Conservation (phyloP, 1,140 invertebrate genomes). For the Teleogryllus occipitalis region DNA sequence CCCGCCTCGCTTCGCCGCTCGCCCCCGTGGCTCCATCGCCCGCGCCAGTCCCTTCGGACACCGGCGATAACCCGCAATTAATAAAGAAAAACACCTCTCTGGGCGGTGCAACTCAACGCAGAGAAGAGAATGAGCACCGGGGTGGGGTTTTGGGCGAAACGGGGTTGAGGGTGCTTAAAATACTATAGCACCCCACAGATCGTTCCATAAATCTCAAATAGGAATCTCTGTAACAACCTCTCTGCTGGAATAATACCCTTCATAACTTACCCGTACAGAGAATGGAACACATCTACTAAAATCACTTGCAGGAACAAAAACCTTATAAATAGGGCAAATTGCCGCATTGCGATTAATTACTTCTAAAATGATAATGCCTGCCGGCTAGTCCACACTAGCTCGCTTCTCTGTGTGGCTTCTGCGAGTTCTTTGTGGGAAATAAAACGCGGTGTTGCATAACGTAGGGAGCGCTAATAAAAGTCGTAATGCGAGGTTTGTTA, state of each 20-base stretch:
- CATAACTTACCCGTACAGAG: neutral
- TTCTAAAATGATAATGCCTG: neutral
- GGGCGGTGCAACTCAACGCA: neutral
- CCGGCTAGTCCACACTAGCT: neutral
- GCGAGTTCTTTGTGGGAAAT: conserved; percentile 3
- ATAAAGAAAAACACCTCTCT: neutral
- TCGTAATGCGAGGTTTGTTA: neutral
- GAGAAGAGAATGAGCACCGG: neutral
- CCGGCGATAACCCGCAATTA: neutral
- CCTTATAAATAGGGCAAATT: conserved; percentile 1
- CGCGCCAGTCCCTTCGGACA: neutral
- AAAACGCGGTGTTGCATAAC: neutral
- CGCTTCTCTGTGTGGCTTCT: neutral
- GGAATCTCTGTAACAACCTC: neutral
- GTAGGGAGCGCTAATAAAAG: conserved; percentile 3
- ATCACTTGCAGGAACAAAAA: neutral
- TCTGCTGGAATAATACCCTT: neutral
- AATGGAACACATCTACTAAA: neutral
- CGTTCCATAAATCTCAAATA: neutral
- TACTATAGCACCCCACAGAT: neutral
- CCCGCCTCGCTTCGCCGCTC: neutral
- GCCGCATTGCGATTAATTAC: neutral
- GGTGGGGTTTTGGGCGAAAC: neutral
- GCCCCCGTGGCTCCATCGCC: neutral
- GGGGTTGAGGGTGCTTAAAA: neutral